phyloP scores from a whole-genome alignment of 35 echinoderm and acorn worm genomes.

The Heliocidaris erythrogramma region DNA sequence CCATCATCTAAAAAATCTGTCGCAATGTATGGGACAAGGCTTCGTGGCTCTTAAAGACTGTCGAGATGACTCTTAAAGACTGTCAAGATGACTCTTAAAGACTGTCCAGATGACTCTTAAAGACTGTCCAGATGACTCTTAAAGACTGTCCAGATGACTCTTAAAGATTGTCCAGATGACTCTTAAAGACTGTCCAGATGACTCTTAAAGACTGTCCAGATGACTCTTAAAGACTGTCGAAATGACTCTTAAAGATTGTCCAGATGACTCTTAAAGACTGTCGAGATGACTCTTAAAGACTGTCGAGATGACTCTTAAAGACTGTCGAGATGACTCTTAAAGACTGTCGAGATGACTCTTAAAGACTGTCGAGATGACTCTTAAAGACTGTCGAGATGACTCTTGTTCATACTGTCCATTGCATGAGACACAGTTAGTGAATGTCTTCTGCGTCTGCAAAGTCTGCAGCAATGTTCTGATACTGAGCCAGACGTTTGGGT shows the following conservation, averaged over 20 bases:
- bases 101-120: neutral
- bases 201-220: neutral
- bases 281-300: neutral
- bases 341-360: neutral
- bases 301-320: neutral
- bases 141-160: neutral
- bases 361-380: neutral
- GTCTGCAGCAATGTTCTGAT: neutral
- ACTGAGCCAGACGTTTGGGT: conserved; percentile 2
- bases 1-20: neutral
- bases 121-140: neutral
- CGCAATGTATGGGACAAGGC: neutral
- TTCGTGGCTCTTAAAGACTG: neutral
- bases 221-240: neutral
- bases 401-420: neutral
- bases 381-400: neutral
- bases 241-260: neutral
- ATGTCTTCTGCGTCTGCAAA: neutral
- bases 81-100: neutral
- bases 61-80: neutral
- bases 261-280: neutral
- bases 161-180: neutral
- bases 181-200: neutral
- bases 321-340: neutral
- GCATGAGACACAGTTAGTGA: neutral